These are phyloP conservation scores for Fulmarus glacialis DNA, from an alignment of 2,113 vertebrate species.

Conservation along the genomic window DNA sequence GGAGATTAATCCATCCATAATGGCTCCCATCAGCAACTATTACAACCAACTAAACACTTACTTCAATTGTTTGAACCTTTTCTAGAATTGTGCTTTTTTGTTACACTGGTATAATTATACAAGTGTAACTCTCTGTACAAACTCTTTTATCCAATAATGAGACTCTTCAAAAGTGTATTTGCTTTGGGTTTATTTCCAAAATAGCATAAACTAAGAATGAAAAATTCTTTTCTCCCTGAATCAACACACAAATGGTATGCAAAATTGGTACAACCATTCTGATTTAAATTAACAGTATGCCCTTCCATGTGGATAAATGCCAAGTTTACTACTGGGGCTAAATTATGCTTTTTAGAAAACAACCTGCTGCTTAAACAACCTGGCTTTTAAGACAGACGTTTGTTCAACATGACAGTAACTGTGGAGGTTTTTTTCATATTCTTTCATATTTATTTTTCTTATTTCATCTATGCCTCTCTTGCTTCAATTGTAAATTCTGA, in stretches of 20 bases:
- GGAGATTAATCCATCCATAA: neutral
- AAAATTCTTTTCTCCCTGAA: neutral
- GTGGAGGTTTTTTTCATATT: fast-evolving
- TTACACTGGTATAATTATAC: neutral
- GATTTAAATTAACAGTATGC: neutral
- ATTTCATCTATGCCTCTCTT: neutral
- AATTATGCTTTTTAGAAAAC: neutral
- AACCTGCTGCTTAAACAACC: neutral
- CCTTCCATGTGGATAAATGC: neutral
- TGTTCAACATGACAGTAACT: neutral
- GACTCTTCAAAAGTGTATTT: neutral
- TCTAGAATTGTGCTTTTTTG: neutral
- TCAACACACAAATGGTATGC: neutral
- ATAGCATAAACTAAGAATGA: neutral
- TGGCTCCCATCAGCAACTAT: neutral
- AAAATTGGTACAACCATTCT: neutral
- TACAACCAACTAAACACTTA: neutral
- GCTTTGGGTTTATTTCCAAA: neutral
- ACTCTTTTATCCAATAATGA: neutral
- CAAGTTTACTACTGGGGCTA: neutral
- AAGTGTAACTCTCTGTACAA: neutral
- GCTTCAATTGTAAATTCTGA: neutral
- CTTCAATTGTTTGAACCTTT: neutral
- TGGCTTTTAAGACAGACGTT: neutral
- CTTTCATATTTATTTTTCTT: neutral